Conservation (phyloP, 2,888 invertebrate species). For the Ashinkailepas kermadecensis region DNA sequence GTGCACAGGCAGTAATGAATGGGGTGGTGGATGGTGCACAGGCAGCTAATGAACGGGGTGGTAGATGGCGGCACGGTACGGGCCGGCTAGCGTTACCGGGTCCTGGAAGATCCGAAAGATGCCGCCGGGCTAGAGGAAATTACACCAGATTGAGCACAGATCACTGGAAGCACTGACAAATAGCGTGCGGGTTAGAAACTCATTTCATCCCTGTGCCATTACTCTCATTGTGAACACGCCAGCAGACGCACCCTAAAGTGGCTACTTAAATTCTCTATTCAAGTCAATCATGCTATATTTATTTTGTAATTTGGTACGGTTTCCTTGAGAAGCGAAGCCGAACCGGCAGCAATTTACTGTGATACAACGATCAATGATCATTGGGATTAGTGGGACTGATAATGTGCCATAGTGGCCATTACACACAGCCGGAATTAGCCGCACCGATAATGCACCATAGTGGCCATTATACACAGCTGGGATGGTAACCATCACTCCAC, state of each 20-base stretch:
- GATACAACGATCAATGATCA: not conserved
- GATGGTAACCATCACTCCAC: not conserved
- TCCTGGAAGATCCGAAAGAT: too few species aligned
- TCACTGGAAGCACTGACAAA: not conserved
- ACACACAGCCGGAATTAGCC: not conserved
- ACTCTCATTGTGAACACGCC: not conserved
- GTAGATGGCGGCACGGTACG: too few species aligned
- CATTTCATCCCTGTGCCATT: not conserved
- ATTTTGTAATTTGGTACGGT: constrained; percentile 1
- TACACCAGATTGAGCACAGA: not conserved
- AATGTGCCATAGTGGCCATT: not conserved
- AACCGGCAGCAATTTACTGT: not conserved
- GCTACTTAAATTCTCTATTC: not conserved
- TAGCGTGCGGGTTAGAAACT: not conserved
- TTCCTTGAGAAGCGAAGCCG: not conserved
- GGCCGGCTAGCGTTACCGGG: too few species aligned
- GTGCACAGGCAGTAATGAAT: too few species aligned
- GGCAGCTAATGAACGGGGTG: too few species aligned
- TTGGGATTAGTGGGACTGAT: not conserved
- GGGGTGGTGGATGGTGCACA: too few species aligned
- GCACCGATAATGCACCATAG: not conserved
- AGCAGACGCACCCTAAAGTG: not conserved
- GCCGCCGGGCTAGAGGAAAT: not conserved
- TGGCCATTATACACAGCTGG: not conserved
- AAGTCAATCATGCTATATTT: not conserved